Percentiles rank a stretch among this genome's conserved stretches.
Conservation (phyloP, 2,797 vertebrate species). For the Emydoidea blandingii region DNA sequence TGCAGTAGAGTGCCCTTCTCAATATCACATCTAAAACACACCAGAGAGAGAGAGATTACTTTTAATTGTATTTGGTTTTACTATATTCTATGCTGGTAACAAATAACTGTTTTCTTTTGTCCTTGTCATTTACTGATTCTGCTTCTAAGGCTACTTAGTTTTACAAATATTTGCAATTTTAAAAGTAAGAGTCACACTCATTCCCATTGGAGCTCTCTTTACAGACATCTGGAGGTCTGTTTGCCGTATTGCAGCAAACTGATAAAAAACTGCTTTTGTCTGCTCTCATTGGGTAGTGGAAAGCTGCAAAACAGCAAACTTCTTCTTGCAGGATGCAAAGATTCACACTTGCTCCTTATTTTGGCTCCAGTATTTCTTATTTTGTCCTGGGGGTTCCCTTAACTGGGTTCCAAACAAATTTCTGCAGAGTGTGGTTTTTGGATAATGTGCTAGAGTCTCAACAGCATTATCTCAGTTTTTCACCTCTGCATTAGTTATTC, state of each 20-base stretch:
- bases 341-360: neutral
- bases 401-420: conserved; percentile 6
- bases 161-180: neutral
- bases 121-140: neutral
- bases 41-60: neutral
- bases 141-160: neutral
- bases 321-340: neutral
- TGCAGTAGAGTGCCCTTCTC: neutral
- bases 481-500: neutral
- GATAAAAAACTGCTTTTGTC: neutral
- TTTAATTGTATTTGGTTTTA: neutral
- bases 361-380: conserved; percentile 1
- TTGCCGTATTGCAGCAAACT: neutral
- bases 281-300: neutral
- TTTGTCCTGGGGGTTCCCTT: neutral
- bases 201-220: neutral
- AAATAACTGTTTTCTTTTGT: neutral
- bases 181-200: neutral
- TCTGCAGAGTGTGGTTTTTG: neutral
- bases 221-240: neutral
- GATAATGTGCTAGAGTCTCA: neutral
- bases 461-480: neutral
- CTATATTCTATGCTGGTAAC: neutral
- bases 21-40: neutral
- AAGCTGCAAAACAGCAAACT: conserved; percentile 10